Conservation (phyloP, 2,888 invertebrate genomes). For the Tricholauxania praeusta region DNA sequence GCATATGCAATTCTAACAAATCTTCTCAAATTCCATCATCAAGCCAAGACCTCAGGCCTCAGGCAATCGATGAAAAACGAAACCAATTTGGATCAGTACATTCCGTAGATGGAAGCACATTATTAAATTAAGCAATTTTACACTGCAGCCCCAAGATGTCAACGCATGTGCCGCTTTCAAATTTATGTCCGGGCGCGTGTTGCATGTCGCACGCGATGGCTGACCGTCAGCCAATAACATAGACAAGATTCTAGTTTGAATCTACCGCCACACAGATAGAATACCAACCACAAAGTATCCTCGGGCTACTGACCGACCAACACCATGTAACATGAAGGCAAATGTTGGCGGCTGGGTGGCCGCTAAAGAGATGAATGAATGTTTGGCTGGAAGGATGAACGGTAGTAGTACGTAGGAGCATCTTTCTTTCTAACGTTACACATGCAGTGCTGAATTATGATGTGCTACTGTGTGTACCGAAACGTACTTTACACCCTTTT, state of each 20-base stretch:
- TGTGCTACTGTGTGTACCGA: too few species aligned
- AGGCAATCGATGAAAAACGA: slow-evolving; percentile 33
- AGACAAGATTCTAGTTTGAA: background rate
- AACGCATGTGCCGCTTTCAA: background rate
- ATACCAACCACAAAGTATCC: slow-evolving; percentile 15
- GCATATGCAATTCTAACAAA: slow-evolving; percentile 29
- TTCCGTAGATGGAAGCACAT: background rate
- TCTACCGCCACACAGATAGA: background rate
- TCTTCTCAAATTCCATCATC: slow-evolving; percentile 14
- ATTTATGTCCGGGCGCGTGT: slow-evolving; percentile 7
- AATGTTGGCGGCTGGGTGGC: too few species aligned
- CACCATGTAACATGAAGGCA: too few species aligned
- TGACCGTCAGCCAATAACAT: background rate
- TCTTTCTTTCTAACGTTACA: too few species aligned
- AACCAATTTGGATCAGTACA: slow-evolving; percentile 12
- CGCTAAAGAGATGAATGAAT: too few species aligned
- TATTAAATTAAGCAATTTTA: slow-evolving; percentile 33
- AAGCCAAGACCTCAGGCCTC: background rate
- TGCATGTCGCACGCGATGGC: slow-evolving; percentile 17
- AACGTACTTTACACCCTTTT: too few species aligned
- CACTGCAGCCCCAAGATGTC: slow-evolving; percentile 9
- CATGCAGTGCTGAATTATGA: too few species aligned
- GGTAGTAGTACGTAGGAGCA: too few species aligned
- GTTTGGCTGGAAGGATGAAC: too few species aligned
- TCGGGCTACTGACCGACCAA: background rate